phyloP scores from a whole-genome alignment of 2,113 vertebrate genomes.

The Ptilonorhynchus violaceus region DNA sequence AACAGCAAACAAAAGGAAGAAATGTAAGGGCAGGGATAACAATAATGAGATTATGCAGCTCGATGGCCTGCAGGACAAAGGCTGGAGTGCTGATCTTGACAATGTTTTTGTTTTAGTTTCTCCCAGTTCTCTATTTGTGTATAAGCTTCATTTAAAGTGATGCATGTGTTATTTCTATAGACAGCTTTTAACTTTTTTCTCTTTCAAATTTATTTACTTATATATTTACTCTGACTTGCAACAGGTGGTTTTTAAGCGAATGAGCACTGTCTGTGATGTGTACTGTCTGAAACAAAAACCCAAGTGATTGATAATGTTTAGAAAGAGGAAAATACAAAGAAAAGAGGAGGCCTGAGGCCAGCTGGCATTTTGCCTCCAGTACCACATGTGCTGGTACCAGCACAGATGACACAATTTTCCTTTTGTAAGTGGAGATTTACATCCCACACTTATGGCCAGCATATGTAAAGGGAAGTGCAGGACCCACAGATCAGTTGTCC shows the following conservation, averaged over 20 bases:
- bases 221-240: not conserved
- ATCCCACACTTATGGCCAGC: not conserved
- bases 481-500: not conserved
- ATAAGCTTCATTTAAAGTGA: not conserved
- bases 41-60: not conserved
- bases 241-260: not conserved
- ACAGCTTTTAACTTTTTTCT: not conserved
- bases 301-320: not conserved
- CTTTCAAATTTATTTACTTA: not conserved
- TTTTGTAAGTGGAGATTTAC: not conserved
- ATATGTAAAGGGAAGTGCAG: slow-evolving; percentile 8
- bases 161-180: not conserved
- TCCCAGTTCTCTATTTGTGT: not conserved
- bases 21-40: not conserved
- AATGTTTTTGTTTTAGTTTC: not conserved
- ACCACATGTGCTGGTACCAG: not conserved
- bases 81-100: not conserved
- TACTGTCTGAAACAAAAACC: not conserved
- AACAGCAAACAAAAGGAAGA: not conserved
- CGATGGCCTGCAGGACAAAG: not conserved
- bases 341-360: not conserved
- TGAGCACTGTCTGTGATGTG: not conserved
- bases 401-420: not conserved
- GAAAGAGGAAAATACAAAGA: not conserved
- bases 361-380: slow-evolving; percentile 1